Evolutionary conservation across 1,140 invertebrate species (phyloP).

Genomic region (Phymastichus coffea): DNA sequence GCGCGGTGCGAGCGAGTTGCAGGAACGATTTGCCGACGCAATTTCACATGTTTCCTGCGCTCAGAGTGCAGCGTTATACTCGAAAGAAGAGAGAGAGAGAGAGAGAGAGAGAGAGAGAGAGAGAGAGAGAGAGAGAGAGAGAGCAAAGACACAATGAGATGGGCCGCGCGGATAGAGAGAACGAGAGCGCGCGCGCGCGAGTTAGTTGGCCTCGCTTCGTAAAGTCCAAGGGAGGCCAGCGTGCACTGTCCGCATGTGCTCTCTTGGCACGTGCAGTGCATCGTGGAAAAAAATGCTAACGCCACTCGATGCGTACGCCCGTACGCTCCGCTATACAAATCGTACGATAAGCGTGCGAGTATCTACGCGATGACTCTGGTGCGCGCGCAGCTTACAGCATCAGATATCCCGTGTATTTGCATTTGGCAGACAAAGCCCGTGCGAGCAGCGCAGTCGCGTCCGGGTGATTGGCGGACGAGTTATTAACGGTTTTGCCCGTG

Average conservation of each 20-base stretch:
- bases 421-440: constrained; percentile 11
- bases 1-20: too few relatives aligned
- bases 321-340: too few relatives aligned
- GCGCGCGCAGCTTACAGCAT: too few relatives aligned
- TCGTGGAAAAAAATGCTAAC: too few relatives aligned
- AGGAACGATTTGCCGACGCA: constrained; percentile 26
- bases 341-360: too few relatives aligned
- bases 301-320: too few relatives aligned
- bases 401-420: too few relatives aligned
- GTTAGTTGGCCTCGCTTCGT: constrained; percentile 40
- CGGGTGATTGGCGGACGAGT: too few relatives aligned
- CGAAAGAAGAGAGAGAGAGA: not conserved
- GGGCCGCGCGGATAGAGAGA: constrained; percentile 2
- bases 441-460: too few relatives aligned
- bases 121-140: constrained; percentile 2
- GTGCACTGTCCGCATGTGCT: constrained; percentile 41
- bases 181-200: not conserved
- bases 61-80: not conserved
- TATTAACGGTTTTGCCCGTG: too few relatives aligned
- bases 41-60: constrained; percentile 28
- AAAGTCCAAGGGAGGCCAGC: constrained; percentile 45
- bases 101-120: not conserved
- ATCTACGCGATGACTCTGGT: too few relatives aligned
- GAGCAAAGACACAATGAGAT: constrained; percentile 1
- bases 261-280: too few relatives aligned